Conservation (phyloP, 2,888 invertebrate genomes). For the Acanthococcus lagerstroemiae region DNA sequence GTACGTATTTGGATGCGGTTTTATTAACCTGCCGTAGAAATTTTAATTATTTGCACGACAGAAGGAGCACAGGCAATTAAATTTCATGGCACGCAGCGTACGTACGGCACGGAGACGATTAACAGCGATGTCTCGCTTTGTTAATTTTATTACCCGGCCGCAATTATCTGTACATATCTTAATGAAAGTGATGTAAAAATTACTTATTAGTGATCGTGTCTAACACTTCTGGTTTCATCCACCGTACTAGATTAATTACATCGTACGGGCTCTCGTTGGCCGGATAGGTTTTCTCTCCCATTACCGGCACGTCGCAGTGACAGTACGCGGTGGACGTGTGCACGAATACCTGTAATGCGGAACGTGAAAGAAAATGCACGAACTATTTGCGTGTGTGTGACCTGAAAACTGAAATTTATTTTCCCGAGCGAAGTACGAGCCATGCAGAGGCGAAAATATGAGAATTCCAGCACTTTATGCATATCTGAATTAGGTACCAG, state of each 20-base stretch:
- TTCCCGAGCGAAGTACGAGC: no score
- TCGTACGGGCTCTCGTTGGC: slow-evolving; percentile 61
- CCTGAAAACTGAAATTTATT: no score
- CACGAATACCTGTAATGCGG: slow-evolving; percentile 59
- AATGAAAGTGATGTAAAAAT: neutral
- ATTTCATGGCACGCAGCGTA: no score
- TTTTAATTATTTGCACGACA: neutral
- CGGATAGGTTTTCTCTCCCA: slow-evolving; percentile 72
- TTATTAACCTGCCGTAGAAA: slow-evolving; percentile 45
- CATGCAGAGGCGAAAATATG: no score
- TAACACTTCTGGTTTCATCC: slow-evolving; percentile 59
- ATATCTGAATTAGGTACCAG: no score
- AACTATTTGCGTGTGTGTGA: no score
- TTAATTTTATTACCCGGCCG: no score
- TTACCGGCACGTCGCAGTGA: slow-evolving; percentile 76
- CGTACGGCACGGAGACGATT: no score
- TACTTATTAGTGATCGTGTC: slow-evolving; percentile 55
- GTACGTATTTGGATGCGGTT: slow-evolving; percentile 86
- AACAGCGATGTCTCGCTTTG: no score
- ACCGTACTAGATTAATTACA: slow-evolving; percentile 57
- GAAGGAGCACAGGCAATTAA: no score
- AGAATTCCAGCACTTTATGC: no score
- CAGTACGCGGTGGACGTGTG: slow-evolving; percentile 95
- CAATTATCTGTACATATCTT: neutral
- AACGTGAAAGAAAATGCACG: no score